phyloP scores from a whole-genome alignment of 1,140 invertebrate species.

The Drosophila biarmipes region DNA sequence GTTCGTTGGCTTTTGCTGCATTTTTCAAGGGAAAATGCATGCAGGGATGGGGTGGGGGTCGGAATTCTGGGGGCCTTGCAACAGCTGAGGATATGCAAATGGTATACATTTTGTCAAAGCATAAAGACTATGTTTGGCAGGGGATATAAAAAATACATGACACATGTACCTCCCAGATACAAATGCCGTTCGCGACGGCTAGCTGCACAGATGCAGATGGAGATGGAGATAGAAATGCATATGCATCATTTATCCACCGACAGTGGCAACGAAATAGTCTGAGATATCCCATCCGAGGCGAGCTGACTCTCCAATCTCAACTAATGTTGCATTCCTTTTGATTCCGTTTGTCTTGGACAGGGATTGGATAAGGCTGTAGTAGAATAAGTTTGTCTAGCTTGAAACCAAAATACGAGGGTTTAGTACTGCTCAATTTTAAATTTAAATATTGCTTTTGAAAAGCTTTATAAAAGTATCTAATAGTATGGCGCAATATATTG shows the following conservation, averaged over 20 bases:
- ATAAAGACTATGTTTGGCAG: slow-evolving; percentile 76
- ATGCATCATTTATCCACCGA: slow-evolving; percentile 66
- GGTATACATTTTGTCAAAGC: slow-evolving; percentile 80
- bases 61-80: slow-evolving; percentile 1
- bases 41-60: slow-evolving; percentile 25
- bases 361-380: neutral
- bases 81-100: slow-evolving; percentile 71
- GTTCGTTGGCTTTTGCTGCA: slow-evolving; percentile 78
- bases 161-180: slow-evolving; percentile 57
- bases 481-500: too few relatives aligned
- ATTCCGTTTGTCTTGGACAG: slow-evolving; percentile 1
- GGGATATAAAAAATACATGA: slow-evolving; percentile 78
- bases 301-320: slow-evolving; percentile 17
- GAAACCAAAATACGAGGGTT: neutral
- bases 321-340: slow-evolving; percentile 41
- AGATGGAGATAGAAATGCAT: slow-evolving; percentile 54
- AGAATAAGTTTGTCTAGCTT: neutral
- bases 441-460: too few relatives aligned
- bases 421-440: too few relatives aligned
- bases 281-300: slow-evolving; percentile 4
- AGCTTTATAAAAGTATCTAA: too few relatives aligned
- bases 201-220: slow-evolving; percentile 36
- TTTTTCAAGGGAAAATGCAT: slow-evolving; percentile 70
- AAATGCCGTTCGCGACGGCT: slow-evolving; percentile 27
- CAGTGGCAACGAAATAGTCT: slow-evolving; percentile 13